Evolutionary conservation across 2,113 vertebrate species (phyloP).

Genomic region (Mandrillus leucophaeus): DNA sequence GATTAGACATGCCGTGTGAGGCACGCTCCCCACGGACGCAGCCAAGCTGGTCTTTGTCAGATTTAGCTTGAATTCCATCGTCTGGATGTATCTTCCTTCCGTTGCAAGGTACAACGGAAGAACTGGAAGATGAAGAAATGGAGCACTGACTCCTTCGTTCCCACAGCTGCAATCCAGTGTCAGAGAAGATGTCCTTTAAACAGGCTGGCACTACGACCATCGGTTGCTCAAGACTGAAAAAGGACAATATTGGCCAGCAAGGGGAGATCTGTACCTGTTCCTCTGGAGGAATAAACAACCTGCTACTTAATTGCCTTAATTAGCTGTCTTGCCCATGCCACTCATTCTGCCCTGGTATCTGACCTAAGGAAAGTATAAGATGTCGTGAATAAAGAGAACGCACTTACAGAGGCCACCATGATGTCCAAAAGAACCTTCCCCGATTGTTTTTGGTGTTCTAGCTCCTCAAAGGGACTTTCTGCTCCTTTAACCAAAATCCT

Average conservation of each 20-base stretch:
- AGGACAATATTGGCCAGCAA: background rate
- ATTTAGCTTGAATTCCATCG: accelerated
- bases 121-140: background rate
- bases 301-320: background rate
- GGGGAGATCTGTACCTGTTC: no score
- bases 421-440: background rate
- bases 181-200: accelerated
- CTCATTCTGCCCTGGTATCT: accelerated
- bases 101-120: background rate
- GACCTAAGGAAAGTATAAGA: background rate
- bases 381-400: accelerated
- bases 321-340: accelerated
- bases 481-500: background rate
- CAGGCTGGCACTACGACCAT: accelerated
- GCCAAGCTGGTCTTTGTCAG: background rate
- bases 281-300: background rate
- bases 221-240: accelerated
- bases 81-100: background rate
- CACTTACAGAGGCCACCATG: background rate
- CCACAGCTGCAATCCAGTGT: accelerated
- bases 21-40: accelerated
- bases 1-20: accelerated
- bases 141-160: background rate
- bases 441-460: no score
- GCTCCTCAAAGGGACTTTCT: background rate